Percentiles rank a stretch among this genome's conserved stretches.
Evolutionary conservation across 1,140 invertebrate genomes (phyloP).

Genomic region (Hestina assimilis): DNA sequence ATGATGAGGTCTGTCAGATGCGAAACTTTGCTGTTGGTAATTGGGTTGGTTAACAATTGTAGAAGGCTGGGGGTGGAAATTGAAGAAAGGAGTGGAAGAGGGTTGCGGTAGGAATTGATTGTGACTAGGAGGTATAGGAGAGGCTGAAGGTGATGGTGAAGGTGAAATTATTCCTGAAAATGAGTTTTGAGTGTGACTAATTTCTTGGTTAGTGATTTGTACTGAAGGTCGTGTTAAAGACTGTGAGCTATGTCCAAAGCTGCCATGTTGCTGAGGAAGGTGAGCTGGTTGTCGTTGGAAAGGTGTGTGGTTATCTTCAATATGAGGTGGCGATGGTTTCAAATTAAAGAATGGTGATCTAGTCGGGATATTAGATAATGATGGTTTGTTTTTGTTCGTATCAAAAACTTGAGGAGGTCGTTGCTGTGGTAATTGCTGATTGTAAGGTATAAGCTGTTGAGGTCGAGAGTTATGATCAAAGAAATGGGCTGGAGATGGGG

Average conservation of each 20-base stretch:
- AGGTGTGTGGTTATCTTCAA: conserved; percentile 64
- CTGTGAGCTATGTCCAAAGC: conserved; percentile 64
- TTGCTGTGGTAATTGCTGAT: conserved; percentile 60
- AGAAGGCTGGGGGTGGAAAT: conserved; percentile 62
- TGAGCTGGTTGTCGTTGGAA: conserved; percentile 56
- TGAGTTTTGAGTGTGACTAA: conserved; percentile 41
- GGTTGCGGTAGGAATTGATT: conserved; percentile 66
- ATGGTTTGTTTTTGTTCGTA: conserved; percentile 57
- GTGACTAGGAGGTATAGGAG: conserved; percentile 50
- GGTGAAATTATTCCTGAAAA: conserved; percentile 39
- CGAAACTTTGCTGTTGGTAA: conserved; percentile 34
- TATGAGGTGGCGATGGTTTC: conserved; percentile 74
- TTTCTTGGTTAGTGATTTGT: conserved; percentile 39
- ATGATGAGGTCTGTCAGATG: conserved; percentile 47
- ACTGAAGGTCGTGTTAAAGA: conserved; percentile 45
- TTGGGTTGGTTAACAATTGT: conserved; percentile 45
- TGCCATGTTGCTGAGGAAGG: conserved; percentile 71
- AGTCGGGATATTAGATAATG: conserved; percentile 45
- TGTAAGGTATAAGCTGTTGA: conserved; percentile 58
- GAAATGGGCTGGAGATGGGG: conserved; percentile 48
- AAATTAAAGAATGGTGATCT: conserved; percentile 70
- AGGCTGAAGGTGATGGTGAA: conserved; percentile 46
- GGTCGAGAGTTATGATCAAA: conserved; percentile 53
- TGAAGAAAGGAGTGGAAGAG: conserved; percentile 63
- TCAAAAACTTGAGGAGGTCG: conserved; percentile 59